phyloP scores from a whole-genome alignment of 2,888 invertebrate genomes.

The Zele albiditarsus region DNA sequence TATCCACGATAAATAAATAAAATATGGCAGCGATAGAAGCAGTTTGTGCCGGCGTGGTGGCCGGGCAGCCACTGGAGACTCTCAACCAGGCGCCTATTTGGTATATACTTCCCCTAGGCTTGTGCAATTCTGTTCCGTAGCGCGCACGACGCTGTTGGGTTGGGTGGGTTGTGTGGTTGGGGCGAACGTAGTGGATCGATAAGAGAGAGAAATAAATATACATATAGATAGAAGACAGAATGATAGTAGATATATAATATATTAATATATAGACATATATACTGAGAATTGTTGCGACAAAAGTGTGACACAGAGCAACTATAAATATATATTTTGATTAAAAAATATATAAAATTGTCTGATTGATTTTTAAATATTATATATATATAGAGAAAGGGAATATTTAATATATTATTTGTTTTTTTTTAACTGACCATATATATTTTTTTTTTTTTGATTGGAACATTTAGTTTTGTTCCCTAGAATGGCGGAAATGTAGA shows the following conservation, averaged over 20 bases:
- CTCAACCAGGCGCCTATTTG: constrained; percentile 55
- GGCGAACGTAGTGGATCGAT: constrained; percentile 64
- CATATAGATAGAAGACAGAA: neutral
- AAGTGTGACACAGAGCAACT: constrained; percentile 1
- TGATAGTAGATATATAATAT: constrained; percentile 11
- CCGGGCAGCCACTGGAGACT: constrained; percentile 69
- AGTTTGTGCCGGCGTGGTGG: constrained; percentile 69
- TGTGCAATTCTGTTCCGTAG: constrained; percentile 38
- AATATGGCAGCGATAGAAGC: constrained; percentile 54
- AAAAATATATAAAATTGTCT: neutral
- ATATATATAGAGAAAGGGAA: neutral
- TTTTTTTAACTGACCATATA: neutral
- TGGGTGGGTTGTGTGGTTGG: constrained; percentile 46
- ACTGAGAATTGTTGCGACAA: constrained; percentile 1
- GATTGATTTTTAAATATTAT: neutral
- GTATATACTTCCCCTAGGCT: constrained; percentile 51
- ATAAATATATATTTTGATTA: constrained; percentile 1
- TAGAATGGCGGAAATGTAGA: neutral
- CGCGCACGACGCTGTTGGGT: constrained; percentile 36
- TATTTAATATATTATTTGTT: neutral
- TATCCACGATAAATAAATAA: constrained; percentile 41
- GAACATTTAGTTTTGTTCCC: neutral
- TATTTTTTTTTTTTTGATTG: neutral
- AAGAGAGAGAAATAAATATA: constrained; percentile 59
- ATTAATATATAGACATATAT: neutral